phyloP scores from a whole-genome alignment of 2,113 vertebrate species.

The Myrmecobius fasciatus region DNA sequence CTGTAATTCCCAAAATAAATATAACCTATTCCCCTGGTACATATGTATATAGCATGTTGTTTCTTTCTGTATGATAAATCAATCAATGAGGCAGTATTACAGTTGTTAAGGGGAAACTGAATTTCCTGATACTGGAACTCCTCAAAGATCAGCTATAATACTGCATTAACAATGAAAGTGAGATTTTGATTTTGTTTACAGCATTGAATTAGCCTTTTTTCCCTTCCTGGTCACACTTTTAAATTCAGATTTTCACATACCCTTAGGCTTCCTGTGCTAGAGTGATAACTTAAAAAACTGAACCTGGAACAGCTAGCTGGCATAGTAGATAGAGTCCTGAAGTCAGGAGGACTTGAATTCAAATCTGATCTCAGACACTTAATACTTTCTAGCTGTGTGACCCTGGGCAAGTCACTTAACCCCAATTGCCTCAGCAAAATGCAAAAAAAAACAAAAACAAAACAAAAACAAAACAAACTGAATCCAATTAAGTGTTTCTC shows the following conservation, averaged over 20 bases:
- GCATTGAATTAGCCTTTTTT: neutral
- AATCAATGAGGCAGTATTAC: neutral
- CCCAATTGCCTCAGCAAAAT: too few relatives aligned
- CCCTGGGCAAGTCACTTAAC: too few relatives aligned
- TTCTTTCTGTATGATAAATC: neutral
- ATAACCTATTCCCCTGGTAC: neutral
- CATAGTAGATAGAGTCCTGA: too few relatives aligned
- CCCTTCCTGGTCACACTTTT: neutral
- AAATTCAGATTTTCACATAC: slow-evolving; percentile 2
- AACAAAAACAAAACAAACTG: too few relatives aligned
- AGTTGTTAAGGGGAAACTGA: neutral
- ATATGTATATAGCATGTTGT: neutral
- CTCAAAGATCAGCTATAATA: neutral
- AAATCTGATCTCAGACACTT: too few relatives aligned
- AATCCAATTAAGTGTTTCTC: slow-evolving; percentile 7
- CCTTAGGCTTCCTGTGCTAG: slow-evolving; percentile 15
- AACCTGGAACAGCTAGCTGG: too few relatives aligned
- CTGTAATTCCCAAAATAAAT: slow-evolving; percentile 11
- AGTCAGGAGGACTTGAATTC: too few relatives aligned
- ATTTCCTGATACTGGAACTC: neutral
- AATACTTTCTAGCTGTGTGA: too few relatives aligned
- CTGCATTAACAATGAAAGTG: neutral
- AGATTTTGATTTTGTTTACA: neutral
- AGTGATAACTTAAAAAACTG: slow-evolving; percentile 43
- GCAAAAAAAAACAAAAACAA: too few relatives aligned